Conservation (phyloP, 2,888 invertebrate species). For the Tridacna crocea region DNA sequence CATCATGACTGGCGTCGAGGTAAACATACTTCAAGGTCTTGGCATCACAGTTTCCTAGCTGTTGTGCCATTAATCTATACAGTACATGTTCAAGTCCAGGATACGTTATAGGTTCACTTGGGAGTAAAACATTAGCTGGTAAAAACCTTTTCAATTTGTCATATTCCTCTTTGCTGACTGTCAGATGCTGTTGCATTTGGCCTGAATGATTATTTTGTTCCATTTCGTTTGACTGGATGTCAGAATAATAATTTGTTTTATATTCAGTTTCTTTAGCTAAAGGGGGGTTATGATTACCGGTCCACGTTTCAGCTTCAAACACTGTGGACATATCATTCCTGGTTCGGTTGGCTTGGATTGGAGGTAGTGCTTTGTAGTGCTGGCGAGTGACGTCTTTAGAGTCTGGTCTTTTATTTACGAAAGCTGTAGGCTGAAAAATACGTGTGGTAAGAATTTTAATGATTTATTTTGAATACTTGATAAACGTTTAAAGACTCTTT, state of each 20-base stretch:
- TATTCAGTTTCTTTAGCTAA: slow-evolving; percentile 56
- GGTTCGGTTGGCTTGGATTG: slow-evolving; percentile 69
- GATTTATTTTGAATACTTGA: no score
- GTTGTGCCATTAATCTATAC: slow-evolving; percentile 67
- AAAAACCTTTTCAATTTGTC: slow-evolving; percentile 56
- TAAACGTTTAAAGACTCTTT: no score
- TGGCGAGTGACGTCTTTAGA: slow-evolving; percentile 69
- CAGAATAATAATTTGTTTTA: slow-evolving; percentile 42
- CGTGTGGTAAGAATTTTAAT: background rate
- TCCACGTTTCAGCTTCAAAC: slow-evolving; percentile 74
- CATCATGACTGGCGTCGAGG: slow-evolving; percentile 72
- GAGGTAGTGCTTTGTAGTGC: slow-evolving; percentile 67
- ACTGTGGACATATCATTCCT: slow-evolving; percentile 73
- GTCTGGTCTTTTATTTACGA: slow-evolving; percentile 66
- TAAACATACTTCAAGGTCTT: slow-evolving; percentile 74
- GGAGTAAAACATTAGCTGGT: slow-evolving; percentile 70
- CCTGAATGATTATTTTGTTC: slow-evolving; percentile 18
- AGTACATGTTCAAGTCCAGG: slow-evolving; percentile 71
- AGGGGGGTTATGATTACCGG: slow-evolving; percentile 42
- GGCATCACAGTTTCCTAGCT: slow-evolving; percentile 66
- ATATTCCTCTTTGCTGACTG: slow-evolving; percentile 39
- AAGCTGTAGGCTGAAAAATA: slow-evolving; percentile 54
- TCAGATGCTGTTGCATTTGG: slow-evolving; percentile 20
- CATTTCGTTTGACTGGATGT: slow-evolving; percentile 8
- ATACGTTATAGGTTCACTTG: slow-evolving; percentile 69